Evolutionary conservation across 2,888 invertebrate species (phyloP), one percentile per base, ranked within the genome.

Genomic region (Onthophagus sagittarius): DNA sequence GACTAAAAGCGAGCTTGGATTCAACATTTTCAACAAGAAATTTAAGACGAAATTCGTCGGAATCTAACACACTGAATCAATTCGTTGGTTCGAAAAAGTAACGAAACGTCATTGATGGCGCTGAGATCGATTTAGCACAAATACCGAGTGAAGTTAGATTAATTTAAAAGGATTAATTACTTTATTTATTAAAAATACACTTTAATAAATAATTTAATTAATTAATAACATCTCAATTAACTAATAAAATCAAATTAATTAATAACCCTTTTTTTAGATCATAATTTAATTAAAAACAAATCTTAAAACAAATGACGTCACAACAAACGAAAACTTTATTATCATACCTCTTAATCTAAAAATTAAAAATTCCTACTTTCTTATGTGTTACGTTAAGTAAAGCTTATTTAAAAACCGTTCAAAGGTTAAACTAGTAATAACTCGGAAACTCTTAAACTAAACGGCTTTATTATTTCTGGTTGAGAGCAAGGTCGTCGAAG

Each of bases 1-100:
- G 4, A 82, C 80, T 63, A 85, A 81, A 62, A 85, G 77, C 9
- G 80, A 79, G 70, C 81, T 81, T 77, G 80, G 81, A 72, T 79
- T 79, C 74, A 84, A 79, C 84, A 84, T 83, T 76, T 77, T 80
- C 67, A 15, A 33, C 64, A 23, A 23, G 23, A 71, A 71, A 63
- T 64, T 64, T 9, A 15, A 14, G 64, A 72, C n/a, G n/a, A 67
- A 62, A 74, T 71, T 32, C 32, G 15, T 32, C 63, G 33, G 0
- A 64, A 33, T 33, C 15, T 63, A 70, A 15, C 70, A 15, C 13
- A 14, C 53, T 39, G 6, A 32, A 11, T n/a, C n/a, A 13, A 15
- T 15, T 5, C 31, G 15, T 7, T 71, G 13, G 62, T 71, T 62
- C 6, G n/a, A 13, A 11, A 9, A 62, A 62, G 32, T 71, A 15